Base-by-base conservation (phyloP, 2,888 invertebrate species). In the Drosophila demipolita region DNA sequence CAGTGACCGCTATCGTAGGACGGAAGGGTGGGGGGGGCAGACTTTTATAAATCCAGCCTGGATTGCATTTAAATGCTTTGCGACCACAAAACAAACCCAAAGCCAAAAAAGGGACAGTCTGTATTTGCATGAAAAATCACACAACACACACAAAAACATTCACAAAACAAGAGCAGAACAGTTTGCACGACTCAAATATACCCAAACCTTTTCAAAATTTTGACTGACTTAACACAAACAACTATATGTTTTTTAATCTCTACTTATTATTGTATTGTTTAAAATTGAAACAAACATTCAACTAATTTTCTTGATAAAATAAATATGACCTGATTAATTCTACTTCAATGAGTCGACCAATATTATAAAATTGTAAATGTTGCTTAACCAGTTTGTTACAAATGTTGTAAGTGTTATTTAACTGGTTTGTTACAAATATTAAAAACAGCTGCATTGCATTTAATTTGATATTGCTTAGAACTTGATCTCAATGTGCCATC, bases 41-140 rank as follows among this genome's bases (percentile, higher is more conserved):
- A 53, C 63, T 42, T 42, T 45, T 40, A 40, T 64, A 73, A 73
- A 78, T 77, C 69, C 82, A 49, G 69, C 48, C 66, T 50, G 82
- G 69, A 73, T 75, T 87, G 85, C 82, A 82, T 83, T 90, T 90
- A 90, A 86, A 86, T 90, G 82, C 75, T 77, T 75, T 66, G 75
- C 87, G 79, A 83, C 86, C 86, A 61, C 90, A 86, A 81, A 90
- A 89, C 83, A 75, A 38, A 67, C 57, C 66, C 73, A 75, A 63
- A 66, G 61, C 65, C 83, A 68, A 67, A 72, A 68, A 80, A 78
- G 73, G 89, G 82, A 82, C 77, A 71, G 64, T 80, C 54, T 80
- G 61, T 76, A 89, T 89, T 89, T 87, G 87, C 89, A 89, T 87
- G 85, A 84, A 68, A 69, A 80, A 58, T 71, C 53, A 61, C 62